A percentile compares a stretch with the other conserved stretches of the same genome.
Conservation (phyloP, 2,113 vertebrate genomes). For the Eptesicus fuscus region DNA sequence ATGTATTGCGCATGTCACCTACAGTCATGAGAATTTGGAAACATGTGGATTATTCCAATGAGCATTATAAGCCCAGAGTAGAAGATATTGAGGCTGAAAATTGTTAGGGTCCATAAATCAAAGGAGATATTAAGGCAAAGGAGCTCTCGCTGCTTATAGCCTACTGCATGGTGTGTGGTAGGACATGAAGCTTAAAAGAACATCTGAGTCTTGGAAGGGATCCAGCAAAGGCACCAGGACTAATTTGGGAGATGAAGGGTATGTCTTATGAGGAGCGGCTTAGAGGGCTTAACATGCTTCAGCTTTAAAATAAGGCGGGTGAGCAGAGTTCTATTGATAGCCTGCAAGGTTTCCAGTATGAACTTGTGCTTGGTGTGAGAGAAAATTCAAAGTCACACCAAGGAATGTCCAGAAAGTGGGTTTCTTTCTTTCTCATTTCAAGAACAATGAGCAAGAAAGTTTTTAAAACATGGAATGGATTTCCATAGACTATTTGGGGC, state of each 20-base stretch:
- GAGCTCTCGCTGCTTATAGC: neutral
- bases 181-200: constrained; percentile 72
- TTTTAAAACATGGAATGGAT: neutral
- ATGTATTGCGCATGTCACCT: neutral
- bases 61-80: neutral
- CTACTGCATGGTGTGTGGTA: neutral
- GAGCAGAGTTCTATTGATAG: constrained; percentile 62
- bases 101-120: neutral
- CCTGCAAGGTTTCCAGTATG: constrained; percentile 58
- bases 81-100: neutral
- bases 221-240: constrained; percentile 70
- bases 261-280: constrained; percentile 74
- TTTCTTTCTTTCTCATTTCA: constrained; percentile 34
- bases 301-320: constrained; percentile 70
- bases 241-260: constrained; percentile 74
- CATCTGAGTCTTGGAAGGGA: constrained; percentile 65
- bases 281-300: constrained; percentile 73
- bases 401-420: constrained; percentile 42
- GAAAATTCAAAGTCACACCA: constrained; percentile 62
- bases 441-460: neutral
- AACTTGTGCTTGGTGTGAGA: constrained; percentile 51
- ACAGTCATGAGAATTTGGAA: neutral
- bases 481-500: neutral
- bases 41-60: neutral
- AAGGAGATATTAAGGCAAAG: constrained; percentile 52